Percentiles rank a stretch among this genome's conserved stretches.
These are phyloP conservation scores for Apocrypta bakeri DNA, from an alignment of 1,140 invertebrate genomes.

Conservation along the genomic window DNA sequence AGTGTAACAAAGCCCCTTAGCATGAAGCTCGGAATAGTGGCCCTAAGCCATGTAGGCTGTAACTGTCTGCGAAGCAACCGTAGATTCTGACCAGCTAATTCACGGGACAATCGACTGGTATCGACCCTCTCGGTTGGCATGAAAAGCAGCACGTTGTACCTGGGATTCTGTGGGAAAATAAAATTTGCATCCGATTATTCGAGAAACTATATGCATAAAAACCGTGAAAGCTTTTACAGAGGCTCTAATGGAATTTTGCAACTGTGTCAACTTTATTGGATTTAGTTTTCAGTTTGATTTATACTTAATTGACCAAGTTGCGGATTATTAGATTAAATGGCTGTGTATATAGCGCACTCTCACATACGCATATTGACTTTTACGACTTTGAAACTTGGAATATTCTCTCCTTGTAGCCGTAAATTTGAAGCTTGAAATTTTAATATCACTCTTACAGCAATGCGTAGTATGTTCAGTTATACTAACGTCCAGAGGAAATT, in stretches of 20 bases:
- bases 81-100: slow-evolving; percentile 73
- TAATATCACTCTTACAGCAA: no score
- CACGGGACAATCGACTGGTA: slow-evolving; percentile 67
- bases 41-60: slow-evolving; percentile 80
- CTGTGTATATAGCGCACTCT: no score
- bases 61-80: slow-evolving; percentile 80
- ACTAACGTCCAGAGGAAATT: slow-evolving; percentile 83
- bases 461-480: slow-evolving; percentile 4
- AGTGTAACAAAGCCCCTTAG: slow-evolving; percentile 85
- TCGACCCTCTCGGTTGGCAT: slow-evolving; percentile 71
- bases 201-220: background rate
- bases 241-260: background rate
- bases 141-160: slow-evolving; percentile 74
- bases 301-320: no score
- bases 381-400: no score
- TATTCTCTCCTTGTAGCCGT: no score
- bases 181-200: background rate
- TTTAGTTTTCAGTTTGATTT: background rate
- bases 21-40: slow-evolving; percentile 85
- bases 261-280: background rate
- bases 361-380: no score
- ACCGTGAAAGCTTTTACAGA: background rate
- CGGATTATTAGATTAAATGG: no score
- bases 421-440: no score
- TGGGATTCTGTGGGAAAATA: slow-evolving; percentile 69